Conservation (phyloP, 2,797 vertebrate species). For the Percopsis omiscomaycus region DNA sequence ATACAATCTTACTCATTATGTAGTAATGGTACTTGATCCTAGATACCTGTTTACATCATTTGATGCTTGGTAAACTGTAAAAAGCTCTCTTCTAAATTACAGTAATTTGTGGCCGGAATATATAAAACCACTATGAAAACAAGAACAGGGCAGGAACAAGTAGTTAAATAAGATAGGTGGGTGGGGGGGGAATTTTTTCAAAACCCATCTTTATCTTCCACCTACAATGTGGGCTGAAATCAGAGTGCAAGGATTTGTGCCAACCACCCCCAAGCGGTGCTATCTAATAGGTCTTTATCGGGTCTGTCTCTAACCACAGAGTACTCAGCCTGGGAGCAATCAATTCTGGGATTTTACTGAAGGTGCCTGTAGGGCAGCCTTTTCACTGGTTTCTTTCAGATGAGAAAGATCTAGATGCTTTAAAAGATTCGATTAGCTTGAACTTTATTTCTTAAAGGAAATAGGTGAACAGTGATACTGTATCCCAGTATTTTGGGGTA, state of each 20-base stretch:
- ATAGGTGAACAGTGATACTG: too few relatives aligned
- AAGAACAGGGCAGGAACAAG: background rate
- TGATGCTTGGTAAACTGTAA: background rate
- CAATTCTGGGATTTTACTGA: slow-evolving; percentile 13
- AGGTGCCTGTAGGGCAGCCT: slow-evolving; percentile 4
- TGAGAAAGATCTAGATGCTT: too few relatives aligned
- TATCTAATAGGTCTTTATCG: slow-evolving; percentile 1
- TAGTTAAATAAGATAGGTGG: background rate
- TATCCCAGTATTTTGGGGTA: too few relatives aligned
- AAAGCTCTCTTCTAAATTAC: slow-evolving; percentile 1
- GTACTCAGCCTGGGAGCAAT: background rate
- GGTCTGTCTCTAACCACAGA: background rate
- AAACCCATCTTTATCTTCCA: slow-evolving; percentile 4
- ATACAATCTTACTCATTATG: background rate
- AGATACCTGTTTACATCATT: background rate
- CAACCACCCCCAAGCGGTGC: background rate
- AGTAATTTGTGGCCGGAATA: background rate
- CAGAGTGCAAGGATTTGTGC: background rate
- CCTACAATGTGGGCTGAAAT: slow-evolving; percentile 7
- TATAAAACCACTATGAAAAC: background rate
- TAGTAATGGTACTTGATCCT: background rate
- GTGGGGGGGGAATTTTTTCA: background rate
- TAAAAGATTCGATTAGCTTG: too few relatives aligned
- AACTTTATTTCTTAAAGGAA: too few relatives aligned
- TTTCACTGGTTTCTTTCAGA: background rate